These are phyloP conservation scores for Ormyrus labotus DNA, from an alignment of 2,888 invertebrate species.

Conservation along the genomic window DNA sequence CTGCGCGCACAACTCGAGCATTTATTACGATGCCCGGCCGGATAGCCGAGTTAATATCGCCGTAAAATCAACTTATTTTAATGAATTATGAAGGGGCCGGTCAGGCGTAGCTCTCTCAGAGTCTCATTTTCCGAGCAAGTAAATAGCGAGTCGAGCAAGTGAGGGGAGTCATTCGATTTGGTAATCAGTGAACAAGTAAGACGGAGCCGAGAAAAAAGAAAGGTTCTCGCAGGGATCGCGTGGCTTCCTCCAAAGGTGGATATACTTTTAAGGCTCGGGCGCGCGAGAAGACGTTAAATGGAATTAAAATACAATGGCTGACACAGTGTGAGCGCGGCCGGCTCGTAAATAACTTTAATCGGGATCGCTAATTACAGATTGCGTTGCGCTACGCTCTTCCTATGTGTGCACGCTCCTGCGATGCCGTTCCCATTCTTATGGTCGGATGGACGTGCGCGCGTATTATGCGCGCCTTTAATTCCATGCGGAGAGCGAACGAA, in stretches of 20 bases:
- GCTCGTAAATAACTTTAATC: slow-evolving; percentile 75
- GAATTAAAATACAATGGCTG: slow-evolving; percentile 75
- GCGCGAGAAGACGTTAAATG: slow-evolving; percentile 53
- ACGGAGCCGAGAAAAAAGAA: too few relatives aligned
- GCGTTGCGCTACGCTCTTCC: slow-evolving; percentile 62
- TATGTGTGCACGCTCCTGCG: slow-evolving; percentile 68
- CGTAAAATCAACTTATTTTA: slow-evolving; percentile 52
- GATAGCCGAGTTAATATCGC: slow-evolving; percentile 50
- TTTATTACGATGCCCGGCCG: slow-evolving; percentile 47
- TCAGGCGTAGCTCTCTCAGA: slow-evolving; percentile 22
- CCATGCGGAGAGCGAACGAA: slow-evolving; percentile 56
- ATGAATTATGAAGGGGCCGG: slow-evolving; percentile 54
- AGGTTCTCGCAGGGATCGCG: background rate
- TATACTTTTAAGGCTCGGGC: slow-evolving; percentile 47
- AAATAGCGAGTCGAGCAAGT: background rate
- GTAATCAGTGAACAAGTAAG: slow-evolving; percentile 44
- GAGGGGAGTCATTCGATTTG: slow-evolving; percentile 45
- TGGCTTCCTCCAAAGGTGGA: slow-evolving; percentile 1
- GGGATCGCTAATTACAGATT: slow-evolving; percentile 75
- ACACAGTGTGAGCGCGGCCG: slow-evolving; percentile 70
- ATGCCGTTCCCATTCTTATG: slow-evolving; percentile 70
- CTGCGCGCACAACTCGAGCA: slow-evolving; percentile 51
- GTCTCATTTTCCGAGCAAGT: background rate
- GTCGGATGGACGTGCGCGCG: slow-evolving; percentile 61
- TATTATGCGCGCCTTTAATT: slow-evolving; percentile 59